Evolutionary conservation across 2,113 vertebrate genomes (phyloP), one percentile per base, ranked within the genome.

Genomic region (Callospermophilus lateralis): DNA sequence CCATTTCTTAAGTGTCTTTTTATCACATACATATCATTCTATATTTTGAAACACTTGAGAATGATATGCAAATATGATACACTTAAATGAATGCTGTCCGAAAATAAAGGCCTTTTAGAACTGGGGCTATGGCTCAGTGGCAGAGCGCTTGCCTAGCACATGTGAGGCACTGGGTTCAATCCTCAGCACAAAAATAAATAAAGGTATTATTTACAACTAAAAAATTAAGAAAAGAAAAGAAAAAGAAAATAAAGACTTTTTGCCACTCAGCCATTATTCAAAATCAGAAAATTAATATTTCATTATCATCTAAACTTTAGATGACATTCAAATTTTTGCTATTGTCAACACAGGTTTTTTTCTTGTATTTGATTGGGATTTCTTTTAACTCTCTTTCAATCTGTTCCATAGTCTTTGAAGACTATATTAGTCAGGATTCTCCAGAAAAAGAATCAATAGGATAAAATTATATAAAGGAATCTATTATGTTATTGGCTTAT

Each of bases 281-380:
- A 84, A 88, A 79, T 77, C 39, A 76, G 39, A 30, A 90, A 94
- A 51, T 90, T n/a, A 58, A 65, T 7, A 24, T 92, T 74, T 17
- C 3, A 19, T 79, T 48, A 90, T 58, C 24, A 90, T 48, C 32
- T 81, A 95, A 80, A 81, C 58, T 61, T 94, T 72, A 91, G 30
- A 58, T 13, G 65, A 7, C 15, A 42, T 55, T 91, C 5, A 34
- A 0, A 61, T 74, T 85, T 92, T 55, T 70, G 8, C 45, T 85
- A 10, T 58, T 93, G 6, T 90, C 3, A 13, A 88, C 20, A 74
- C 0, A 67, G 6, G 8, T 8, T 73, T 26, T n/a, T 61, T 73
- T 45, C 20, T 80, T 91, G 17, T 42, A 72, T 78, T 96, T 80
- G 42, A 79, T 20, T 32, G 15, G 26, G 8, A 12, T 32, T 39